Conservation (phyloP, 2,113 vertebrate genomes). For the Rhizomys pruinosus region DNA sequence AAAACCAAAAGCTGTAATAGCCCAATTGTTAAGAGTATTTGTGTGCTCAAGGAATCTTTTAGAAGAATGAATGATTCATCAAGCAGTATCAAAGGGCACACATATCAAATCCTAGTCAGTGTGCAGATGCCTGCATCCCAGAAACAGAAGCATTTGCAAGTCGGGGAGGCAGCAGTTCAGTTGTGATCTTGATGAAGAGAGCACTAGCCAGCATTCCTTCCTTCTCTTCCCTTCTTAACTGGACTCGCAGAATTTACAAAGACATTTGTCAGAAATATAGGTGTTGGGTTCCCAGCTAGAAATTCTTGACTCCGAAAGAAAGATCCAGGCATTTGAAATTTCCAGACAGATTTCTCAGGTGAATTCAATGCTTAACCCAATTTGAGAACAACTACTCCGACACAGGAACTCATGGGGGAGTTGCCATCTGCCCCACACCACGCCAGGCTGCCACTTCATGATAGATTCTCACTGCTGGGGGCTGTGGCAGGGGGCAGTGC, state of each 20-base stretch:
- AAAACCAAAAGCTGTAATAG: not conserved
- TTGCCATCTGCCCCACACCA: fast-evolving
- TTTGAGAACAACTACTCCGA: fast-evolving
- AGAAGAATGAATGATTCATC: not conserved
- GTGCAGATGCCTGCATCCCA: fast-evolving
- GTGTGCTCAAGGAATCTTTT: fast-evolving
- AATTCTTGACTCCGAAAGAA: not conserved
- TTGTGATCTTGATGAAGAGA: too few relatives aligned
- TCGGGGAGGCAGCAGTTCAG: not conserved
- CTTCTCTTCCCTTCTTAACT: not conserved
- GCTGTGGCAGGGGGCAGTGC: not conserved
- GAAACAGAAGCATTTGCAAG: not conserved
- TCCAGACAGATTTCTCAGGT: not conserved
- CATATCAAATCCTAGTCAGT: not conserved
- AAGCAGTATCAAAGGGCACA: not conserved
- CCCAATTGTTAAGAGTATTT: fast-evolving
- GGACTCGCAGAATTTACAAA: not conserved
- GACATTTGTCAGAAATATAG: not conserved
- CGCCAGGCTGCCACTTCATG: not conserved
- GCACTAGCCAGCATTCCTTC: not conserved
- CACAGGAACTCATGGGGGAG: not conserved
- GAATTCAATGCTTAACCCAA: not conserved
- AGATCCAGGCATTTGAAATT: not conserved
- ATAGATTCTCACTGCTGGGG: not conserved
- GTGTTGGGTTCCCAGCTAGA: not conserved